phyloP scores from a whole-genome alignment of 2,113 vertebrate genomes.

The Ranitomeya imitator region DNA sequence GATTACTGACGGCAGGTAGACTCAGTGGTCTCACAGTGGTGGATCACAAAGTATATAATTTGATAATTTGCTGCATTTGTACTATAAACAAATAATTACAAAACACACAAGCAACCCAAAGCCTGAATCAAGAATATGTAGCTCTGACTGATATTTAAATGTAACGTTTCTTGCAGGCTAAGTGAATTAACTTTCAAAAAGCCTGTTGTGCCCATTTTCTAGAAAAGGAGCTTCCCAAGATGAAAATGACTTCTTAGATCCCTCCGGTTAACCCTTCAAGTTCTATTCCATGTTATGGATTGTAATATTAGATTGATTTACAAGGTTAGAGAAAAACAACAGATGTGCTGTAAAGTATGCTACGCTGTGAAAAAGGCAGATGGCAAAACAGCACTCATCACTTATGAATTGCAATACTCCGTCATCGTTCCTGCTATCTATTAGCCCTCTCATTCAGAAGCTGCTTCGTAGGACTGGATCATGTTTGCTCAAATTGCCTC shows the following conservation, averaged over 20 bases:
- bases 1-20: slow-evolving; percentile 17
- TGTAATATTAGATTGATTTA: not conserved
- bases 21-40: not conserved
- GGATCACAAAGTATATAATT: not conserved
- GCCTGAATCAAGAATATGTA: not conserved
- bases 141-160: not conserved
- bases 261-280: not conserved
- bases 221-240: not conserved
- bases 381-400: slow-evolving; percentile 24
- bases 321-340: slow-evolving; percentile 22
- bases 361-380: slow-evolving; percentile 24
- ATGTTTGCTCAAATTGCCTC: not conserved
- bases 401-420: not conserved
- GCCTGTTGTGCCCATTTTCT: not conserved
- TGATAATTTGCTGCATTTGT: not conserved
- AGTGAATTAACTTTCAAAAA: not conserved
- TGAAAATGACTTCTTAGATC: not conserved
- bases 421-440: not conserved
- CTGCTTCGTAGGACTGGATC: too few relatives aligned
- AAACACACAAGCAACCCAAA: too few relatives aligned
- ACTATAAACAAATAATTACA: slow-evolving; percentile 17
- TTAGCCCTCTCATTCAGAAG: not conserved
- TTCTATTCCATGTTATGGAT: not conserved
- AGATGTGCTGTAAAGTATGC: slow-evolving; percentile 19
- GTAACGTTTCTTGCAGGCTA: not conserved